Conservation (phyloP, 1,140 invertebrate genomes). For the Dolichoris vasculosae region DNA sequence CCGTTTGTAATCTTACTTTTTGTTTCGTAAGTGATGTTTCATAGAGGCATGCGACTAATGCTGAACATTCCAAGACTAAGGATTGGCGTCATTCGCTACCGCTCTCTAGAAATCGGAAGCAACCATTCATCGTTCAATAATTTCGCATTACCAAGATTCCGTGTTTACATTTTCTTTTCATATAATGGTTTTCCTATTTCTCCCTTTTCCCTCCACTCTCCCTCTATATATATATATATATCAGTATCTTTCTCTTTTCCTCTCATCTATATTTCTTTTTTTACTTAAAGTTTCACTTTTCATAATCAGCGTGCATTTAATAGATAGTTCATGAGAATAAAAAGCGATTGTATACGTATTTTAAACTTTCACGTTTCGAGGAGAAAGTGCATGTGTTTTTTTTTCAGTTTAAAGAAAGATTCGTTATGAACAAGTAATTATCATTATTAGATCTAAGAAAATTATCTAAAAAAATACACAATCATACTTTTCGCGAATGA, state of each 20-base stretch:
- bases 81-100: slow-evolving; percentile 4
- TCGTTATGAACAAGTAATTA: background rate
- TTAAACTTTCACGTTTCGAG: background rate
- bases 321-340: background rate
- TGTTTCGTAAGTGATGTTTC: background rate
- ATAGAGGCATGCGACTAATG: background rate
- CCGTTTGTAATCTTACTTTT: background rate
- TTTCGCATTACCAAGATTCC: slow-evolving; percentile 33
- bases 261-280: background rate
- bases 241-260: background rate
- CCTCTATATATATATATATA: too few relatives aligned
- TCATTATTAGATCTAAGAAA: background rate
- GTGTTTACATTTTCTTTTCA: background rate
- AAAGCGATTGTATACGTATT: background rate
- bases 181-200: background rate
- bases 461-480: background rate
- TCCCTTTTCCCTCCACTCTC: background rate
- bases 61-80: background rate
- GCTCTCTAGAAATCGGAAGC: background rate
- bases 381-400: background rate
- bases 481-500: too few relatives aligned
- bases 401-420: background rate
- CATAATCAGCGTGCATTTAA: background rate
- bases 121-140: slow-evolving; percentile 11
- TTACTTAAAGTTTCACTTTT: background rate